phyloP scores from a whole-genome alignment of 2,797 vertebrate species.

The Nyctibius grandis region DNA sequence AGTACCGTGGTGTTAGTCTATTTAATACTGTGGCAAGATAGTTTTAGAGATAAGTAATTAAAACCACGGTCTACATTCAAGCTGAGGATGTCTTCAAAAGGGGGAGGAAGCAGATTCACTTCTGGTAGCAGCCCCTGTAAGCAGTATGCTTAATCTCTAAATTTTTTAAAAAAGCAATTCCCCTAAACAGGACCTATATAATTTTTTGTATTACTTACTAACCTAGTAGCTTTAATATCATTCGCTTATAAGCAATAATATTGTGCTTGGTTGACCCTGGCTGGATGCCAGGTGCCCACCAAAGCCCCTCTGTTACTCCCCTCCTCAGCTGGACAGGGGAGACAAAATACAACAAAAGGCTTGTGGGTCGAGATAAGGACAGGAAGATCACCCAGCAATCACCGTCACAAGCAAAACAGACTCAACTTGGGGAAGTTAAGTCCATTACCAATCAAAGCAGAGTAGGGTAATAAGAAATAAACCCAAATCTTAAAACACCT shows the following conservation, averaged over 20 bases:
- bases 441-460: too few relatives aligned
- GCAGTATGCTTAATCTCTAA: not conserved
- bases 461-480: too few relatives aligned
- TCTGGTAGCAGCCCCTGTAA: not conserved
- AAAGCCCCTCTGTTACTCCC: too few relatives aligned
- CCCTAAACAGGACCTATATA: not conserved
- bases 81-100: not conserved
- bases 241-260: not conserved
- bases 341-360: too few relatives aligned
- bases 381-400: too few relatives aligned
- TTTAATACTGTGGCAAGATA: not conserved
- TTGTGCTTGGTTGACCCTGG: too few relatives aligned
- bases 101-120: not conserved
- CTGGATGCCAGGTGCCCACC: too few relatives aligned
- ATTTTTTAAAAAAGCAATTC: not conserved
- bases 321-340: too few relatives aligned
- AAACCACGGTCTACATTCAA: not conserved
- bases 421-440: too few relatives aligned
- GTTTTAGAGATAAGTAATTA: not conserved
- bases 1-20: not conserved
- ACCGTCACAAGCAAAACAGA: too few relatives aligned
- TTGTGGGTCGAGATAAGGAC: too few relatives aligned
- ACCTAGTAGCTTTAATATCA: not conserved
- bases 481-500: too few relatives aligned
- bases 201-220: not conserved